phyloP scores from a whole-genome alignment of 2,888 invertebrate species.

The Chirona hameri region DNA sequence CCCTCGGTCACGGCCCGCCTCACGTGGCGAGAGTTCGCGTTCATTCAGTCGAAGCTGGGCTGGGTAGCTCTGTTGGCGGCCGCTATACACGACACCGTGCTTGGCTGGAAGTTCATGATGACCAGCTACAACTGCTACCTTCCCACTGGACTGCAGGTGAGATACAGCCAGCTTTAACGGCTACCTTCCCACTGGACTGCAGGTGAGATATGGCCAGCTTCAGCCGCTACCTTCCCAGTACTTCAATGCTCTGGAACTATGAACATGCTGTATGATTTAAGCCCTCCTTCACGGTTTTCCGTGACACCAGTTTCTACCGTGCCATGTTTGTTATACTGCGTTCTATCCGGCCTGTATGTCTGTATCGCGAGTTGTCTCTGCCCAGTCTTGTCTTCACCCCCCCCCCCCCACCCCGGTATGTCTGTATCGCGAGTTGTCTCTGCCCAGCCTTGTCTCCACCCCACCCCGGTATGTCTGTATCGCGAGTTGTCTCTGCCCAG shows the following conservation, averaged over 20 bases:
- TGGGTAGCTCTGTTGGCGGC: constrained; percentile 38
- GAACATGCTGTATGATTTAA: neutral
- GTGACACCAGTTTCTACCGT: neutral
- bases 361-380: too few species aligned
- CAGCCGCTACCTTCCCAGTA: neutral
- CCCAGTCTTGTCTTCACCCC: too few species aligned
- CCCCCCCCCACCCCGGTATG: too few species aligned
- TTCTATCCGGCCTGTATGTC: too few species aligned
- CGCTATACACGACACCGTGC: constrained; percentile 38
- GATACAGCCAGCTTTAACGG: constrained; percentile 29
- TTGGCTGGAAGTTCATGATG: constrained; percentile 40
- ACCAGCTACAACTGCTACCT: constrained; percentile 39
- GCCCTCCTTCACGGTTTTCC: neutral
- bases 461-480: too few species aligned
- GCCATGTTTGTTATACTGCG: neutral
- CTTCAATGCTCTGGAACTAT: neutral
- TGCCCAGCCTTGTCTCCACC: too few species aligned
- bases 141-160: constrained; percentile 40
- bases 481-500: too few species aligned
- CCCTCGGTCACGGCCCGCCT: constrained; percentile 40
- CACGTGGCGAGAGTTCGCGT: constrained; percentile 40
- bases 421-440: too few species aligned
- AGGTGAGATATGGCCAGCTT: constrained; percentile 32
- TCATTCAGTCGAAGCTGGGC: constrained; percentile 40
- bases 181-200: constrained; percentile 40